Conservation (phyloP, 2,113 vertebrate species). For the Aythya baeri region DNA sequence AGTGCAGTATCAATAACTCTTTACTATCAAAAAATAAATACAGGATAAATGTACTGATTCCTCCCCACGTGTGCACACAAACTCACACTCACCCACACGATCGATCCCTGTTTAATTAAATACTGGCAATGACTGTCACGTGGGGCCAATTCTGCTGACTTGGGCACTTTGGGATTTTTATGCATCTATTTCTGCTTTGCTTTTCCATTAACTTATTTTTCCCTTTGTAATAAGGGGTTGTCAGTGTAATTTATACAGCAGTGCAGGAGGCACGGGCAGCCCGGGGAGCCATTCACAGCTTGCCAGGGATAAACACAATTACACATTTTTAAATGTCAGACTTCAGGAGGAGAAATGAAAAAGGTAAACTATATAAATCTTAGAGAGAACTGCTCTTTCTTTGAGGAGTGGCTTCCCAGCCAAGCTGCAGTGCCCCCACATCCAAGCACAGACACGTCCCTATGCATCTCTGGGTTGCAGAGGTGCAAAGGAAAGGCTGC, state of each 20-base stretch:
- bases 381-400: background rate
- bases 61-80: background rate
- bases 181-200: slow-evolving; percentile 68
- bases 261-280: slow-evolving; percentile 58
- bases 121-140: slow-evolving; percentile 50
- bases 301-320: slow-evolving; percentile 73
- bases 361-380: slow-evolving; percentile 65
- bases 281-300: slow-evolving; percentile 66
- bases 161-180: slow-evolving; percentile 63
- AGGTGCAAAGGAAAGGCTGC: background rate
- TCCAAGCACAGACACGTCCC: background rate
- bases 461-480: background rate
- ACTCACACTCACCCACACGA: slow-evolving; percentile 36
- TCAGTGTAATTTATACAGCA: slow-evolving; percentile 68
- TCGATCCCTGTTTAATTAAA: slow-evolving; percentile 73
- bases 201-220: slow-evolving; percentile 76
- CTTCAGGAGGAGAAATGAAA: slow-evolving; percentile 55
- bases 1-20: background rate
- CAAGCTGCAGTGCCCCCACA: background rate
- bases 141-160: slow-evolving; percentile 67
- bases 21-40: background rate
- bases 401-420: background rate
- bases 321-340: slow-evolving; percentile 73
- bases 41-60: background rate
- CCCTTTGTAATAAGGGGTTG: slow-evolving; percentile 73